Percentiles rank a stretch among this genome's conserved stretches.
phyloP scores from a whole-genome alignment of 2,113 vertebrate genomes.

The Gasterosteus nipponicus region DNA sequence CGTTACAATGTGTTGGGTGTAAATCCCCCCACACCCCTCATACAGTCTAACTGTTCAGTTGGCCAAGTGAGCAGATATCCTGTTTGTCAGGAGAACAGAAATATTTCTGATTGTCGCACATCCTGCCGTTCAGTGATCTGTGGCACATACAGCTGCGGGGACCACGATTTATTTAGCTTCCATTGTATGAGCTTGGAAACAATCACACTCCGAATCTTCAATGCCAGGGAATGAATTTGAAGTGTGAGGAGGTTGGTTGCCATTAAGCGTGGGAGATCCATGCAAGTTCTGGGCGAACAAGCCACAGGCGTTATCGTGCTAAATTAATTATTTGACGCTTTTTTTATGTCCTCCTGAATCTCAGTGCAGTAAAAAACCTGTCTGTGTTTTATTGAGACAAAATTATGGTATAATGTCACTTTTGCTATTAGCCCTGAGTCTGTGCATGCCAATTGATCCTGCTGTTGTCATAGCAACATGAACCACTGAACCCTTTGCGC shows the following conservation, averaged over 20 bases:
- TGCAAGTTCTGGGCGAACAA: conserved; percentile 37
- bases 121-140: conserved; percentile 74
- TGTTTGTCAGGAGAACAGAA: conserved; percentile 73
- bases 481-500: conserved; percentile 81
- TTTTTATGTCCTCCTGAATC: conserved; percentile 66
- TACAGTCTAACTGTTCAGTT: conserved; percentile 43
- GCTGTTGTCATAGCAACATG: conserved; percentile 84
- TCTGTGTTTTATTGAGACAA: conserved; percentile 75
- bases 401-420: conserved; percentile 81
- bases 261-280: conserved; percentile 50
- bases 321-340: conserved; percentile 72
- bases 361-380: conserved; percentile 62
- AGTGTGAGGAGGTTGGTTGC: conserved; percentile 49
- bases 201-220: conserved; percentile 43
- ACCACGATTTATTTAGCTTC: conserved; percentile 52
- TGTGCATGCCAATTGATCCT: conserved; percentile 80
- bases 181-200: conserved; percentile 61
- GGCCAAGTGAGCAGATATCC: conserved; percentile 69
- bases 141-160: conserved; percentile 66
- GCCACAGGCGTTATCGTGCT: conserved; percentile 56
- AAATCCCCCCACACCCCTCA: conserved; percentile 3
- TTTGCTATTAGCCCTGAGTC: conserved; percentile 80
- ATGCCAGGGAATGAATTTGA: conserved; percentile 33
- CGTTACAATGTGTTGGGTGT: conserved; percentile 19
- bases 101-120: conserved; percentile 72